phyloP scores from a whole-genome alignment of 2,888 invertebrate species.

The Tromatobia lineatoria region DNA sequence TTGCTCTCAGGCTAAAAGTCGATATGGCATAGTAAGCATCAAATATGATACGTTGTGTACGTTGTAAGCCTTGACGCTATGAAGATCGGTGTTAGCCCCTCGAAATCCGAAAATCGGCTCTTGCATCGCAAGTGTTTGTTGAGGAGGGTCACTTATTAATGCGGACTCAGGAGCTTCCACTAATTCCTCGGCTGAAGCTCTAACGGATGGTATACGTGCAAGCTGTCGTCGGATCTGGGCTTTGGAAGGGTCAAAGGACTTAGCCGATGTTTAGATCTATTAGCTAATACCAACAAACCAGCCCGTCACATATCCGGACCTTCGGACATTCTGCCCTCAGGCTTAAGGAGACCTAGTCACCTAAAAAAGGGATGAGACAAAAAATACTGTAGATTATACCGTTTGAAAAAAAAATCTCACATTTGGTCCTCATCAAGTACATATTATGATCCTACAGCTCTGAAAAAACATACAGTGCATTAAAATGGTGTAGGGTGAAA shows the following conservation, averaged over 20 bases:
- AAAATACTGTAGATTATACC: too few species aligned
- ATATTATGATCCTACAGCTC: too few species aligned
- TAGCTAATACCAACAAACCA: constrained; percentile 54
- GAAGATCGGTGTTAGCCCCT: constrained; percentile 29
- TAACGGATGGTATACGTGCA: constrained; percentile 76
- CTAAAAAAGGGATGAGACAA: too few species aligned
- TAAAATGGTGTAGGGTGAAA: too few species aligned
- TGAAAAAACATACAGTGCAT: too few species aligned
- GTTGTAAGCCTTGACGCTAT: constrained; percentile 8
- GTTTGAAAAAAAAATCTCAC: too few species aligned
- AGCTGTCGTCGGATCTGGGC: constrained; percentile 48
- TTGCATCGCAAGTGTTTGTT: constrained; percentile 55
- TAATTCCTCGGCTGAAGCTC: constrained; percentile 78
- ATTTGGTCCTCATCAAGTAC: too few species aligned
- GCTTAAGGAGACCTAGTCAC: neutral
- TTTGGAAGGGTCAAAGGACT: constrained; percentile 49
- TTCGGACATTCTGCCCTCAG: constrained; percentile 8
- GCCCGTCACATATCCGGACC: constrained; percentile 6
- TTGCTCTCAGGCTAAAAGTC: neutral
- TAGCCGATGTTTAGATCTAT: constrained; percentile 50
- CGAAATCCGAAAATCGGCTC: constrained; percentile 60
- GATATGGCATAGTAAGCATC: neutral
- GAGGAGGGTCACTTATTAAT: constrained; percentile 83
- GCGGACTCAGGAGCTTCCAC: constrained; percentile 81
- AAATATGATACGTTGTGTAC: neutral